These are phyloP conservation scores for Chaenogobius annularis DNA, from an alignment of 2,113 vertebrate species.

Conservation along the genomic window DNA sequence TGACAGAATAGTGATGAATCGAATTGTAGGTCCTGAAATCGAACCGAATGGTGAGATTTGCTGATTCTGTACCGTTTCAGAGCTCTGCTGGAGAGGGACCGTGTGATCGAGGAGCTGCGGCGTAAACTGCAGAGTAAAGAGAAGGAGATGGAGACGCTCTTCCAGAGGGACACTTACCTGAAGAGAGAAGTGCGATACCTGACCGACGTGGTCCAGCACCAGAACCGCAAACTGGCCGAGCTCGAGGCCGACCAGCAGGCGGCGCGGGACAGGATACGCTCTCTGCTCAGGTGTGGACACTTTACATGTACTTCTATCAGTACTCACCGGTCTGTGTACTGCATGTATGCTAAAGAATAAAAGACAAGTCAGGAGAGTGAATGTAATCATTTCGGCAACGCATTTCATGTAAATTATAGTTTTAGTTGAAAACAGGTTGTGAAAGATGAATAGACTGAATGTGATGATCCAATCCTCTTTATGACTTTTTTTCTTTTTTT, in stretches of 20 bases:
- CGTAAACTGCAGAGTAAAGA: conserved; percentile 57
- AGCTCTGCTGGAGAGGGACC: conserved; percentile 59
- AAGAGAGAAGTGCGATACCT: conserved; percentile 45
- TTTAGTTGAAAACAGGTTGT: no score
- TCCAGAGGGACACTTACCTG: conserved; percentile 62
- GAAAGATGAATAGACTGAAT: no score
- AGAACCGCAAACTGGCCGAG: conserved; percentile 56
- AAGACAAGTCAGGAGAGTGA: no score
- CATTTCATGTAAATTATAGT: no score
- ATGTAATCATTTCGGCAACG: no score
- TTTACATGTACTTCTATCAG: no score
- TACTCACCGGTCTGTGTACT: no score
- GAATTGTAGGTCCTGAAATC: no score
- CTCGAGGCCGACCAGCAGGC: conserved; percentile 62
- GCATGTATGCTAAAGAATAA: no score
- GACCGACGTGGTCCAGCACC: conserved; percentile 48
- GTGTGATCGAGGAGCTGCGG: conserved; percentile 58
- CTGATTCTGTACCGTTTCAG: conserved; percentile 22
- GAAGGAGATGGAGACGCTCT: conserved; percentile 51
- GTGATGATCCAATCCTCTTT: no score
- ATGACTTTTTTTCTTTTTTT: no score
- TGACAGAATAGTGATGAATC: no score
- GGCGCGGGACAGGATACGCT: conserved; percentile 51
- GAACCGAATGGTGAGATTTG: neutral
- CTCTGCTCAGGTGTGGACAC: conserved; percentile 23